These are phyloP conservation scores for Heteropelma amictum DNA, from an alignment of 2,888 invertebrate species.

Conservation along the genomic window DNA sequence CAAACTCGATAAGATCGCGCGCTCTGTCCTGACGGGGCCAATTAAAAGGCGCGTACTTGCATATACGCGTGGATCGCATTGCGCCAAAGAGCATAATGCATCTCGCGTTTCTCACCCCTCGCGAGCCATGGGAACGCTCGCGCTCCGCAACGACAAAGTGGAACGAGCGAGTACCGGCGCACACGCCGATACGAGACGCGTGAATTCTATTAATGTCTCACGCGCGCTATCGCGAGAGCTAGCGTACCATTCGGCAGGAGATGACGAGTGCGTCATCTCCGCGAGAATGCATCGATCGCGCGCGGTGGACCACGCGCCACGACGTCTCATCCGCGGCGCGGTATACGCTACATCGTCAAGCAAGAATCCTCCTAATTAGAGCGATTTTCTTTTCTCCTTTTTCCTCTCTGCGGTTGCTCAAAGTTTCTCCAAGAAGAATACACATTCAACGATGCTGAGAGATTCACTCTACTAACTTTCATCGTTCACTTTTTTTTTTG, in stretches of 20 bases:
- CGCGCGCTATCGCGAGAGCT: too few species aligned
- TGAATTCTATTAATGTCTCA: too few species aligned
- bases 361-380: slow-evolving; percentile 30
- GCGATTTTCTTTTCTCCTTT: neutral
- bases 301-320: too few species aligned
- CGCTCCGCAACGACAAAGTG: slow-evolving; percentile 51
- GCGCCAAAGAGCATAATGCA: slow-evolving; percentile 27
- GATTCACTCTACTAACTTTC: slow-evolving; percentile 47
- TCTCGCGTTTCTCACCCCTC: slow-evolving; percentile 59
- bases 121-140: slow-evolving; percentile 62
- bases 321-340: too few species aligned
- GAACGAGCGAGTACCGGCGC: too few species aligned
- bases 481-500: slow-evolving; percentile 4
- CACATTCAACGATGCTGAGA: slow-evolving; percentile 11
- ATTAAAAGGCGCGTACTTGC: slow-evolving; percentile 55
- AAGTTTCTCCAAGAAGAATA: slow-evolving; percentile 9
- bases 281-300: too few species aligned
- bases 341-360: slow-evolving; percentile 15
- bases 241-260: too few species aligned
- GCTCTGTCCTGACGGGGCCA: slow-evolving; percentile 56
- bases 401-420: too few species aligned
- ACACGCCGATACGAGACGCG: too few species aligned
- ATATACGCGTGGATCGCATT: too few species aligned
- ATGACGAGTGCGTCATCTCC: too few species aligned
- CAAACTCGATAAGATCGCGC: slow-evolving; percentile 51